Conservation (phyloP, 2,888 invertebrate genomes). For the Mallateleia sp. region DNA sequence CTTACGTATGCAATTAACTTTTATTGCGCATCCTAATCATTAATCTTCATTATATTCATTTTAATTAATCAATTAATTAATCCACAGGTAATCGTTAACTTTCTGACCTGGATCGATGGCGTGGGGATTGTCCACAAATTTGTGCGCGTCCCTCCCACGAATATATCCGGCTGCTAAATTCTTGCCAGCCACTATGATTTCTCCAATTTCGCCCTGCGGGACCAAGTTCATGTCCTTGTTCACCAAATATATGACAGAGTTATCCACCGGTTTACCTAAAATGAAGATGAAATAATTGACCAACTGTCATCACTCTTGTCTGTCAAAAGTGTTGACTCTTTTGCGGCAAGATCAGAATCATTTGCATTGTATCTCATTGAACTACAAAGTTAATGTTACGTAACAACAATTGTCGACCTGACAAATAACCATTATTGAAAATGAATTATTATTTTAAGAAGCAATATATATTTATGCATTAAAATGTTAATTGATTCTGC, state of each 20-base stretch:
- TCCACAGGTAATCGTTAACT: too few relatives aligned
- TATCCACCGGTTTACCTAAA: slow-evolving; percentile 94
- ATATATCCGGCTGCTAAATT: slow-evolving; percentile 96
- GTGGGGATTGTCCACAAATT: slow-evolving; percentile 94
- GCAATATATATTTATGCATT: slow-evolving; percentile 43
- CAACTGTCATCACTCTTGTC: too few relatives aligned
- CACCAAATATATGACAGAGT: slow-evolving; percentile 95
- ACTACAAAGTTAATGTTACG: background rate
- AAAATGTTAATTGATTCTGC: slow-evolving; percentile 55
- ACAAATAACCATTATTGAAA: slow-evolving; percentile 9
- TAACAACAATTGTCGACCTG: background rate
- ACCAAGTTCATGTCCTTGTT: slow-evolving; percentile 94
- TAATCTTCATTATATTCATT: slow-evolving; percentile 8
- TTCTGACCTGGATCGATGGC: slow-evolving; percentile 91
- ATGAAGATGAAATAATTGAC: slow-evolving; percentile 36
- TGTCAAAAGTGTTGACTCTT: background rate
- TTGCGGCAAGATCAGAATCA: background rate
- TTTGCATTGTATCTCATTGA: background rate
- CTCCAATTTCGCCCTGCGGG: slow-evolving; percentile 94
- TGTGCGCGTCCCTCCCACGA: slow-evolving; percentile 93
- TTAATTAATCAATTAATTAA: too few relatives aligned
- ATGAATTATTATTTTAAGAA: slow-evolving; percentile 1
- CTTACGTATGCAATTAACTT: slow-evolving; percentile 18
- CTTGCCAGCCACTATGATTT: slow-evolving; percentile 95
- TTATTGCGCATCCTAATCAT: background rate